Evolutionary conservation across 1,140 invertebrate genomes (phyloP).

Genomic region (Lucilia sericata): DNA sequence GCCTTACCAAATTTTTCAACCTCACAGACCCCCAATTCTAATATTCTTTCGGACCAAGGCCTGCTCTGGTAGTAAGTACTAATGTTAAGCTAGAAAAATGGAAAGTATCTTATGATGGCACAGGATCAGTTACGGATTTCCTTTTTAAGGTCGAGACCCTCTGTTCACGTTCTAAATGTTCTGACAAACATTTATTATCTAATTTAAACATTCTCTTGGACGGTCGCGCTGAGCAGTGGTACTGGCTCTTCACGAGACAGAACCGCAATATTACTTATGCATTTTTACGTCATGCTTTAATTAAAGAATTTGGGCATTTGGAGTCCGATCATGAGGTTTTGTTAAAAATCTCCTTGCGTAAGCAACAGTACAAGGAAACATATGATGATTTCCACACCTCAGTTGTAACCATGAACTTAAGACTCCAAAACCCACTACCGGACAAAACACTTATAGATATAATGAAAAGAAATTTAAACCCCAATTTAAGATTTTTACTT

Average conservation of each 20-base stretch:
- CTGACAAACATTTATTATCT: background rate
- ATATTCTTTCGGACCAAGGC: background rate
- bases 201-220: slow-evolving; percentile 17
- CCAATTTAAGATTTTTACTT: background rate
- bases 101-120: slow-evolving; percentile 12
- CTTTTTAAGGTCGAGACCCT: slow-evolving; percentile 22
- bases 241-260: background rate
- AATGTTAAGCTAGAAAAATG: slow-evolving; percentile 7
- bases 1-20: background rate
- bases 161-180: background rate
- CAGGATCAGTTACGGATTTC: slow-evolving; percentile 9
- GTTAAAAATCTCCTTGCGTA: background rate
- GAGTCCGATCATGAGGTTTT: slow-evolving; percentile 15
- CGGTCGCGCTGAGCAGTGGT: background rate
- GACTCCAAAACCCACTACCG: background rate
- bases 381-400: slow-evolving; percentile 4
- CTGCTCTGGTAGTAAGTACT: background rate
- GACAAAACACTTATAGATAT: slow-evolving; percentile 1
- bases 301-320: slow-evolving; percentile 5
- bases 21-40: background rate
- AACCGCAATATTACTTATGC: background rate
- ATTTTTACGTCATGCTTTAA: background rate
- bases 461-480: background rate
- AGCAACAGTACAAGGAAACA: background rate
- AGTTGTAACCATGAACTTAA: background rate